A percentile compares a stretch with the other conserved stretches of the same genome.
These are phyloP conservation scores for Mnemiopsis leidyi DNA, from an alignment of 37 sponge, comb jelly and placozoan species.

Conservation along the genomic window DNA sequence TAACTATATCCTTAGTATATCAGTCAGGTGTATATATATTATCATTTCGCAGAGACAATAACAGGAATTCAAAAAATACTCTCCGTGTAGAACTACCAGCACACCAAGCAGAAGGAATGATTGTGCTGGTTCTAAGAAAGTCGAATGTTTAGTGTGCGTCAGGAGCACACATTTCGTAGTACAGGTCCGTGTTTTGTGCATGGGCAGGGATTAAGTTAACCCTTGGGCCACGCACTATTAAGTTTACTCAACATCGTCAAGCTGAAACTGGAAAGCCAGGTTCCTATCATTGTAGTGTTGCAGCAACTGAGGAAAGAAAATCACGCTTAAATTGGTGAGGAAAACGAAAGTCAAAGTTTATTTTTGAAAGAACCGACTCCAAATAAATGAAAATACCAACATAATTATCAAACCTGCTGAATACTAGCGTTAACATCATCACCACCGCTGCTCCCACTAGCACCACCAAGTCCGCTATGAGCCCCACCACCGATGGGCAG, in stretches of 20 bases:
- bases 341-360: too few relatives aligned
- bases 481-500: not conserved
- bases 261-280: conserved; percentile 44
- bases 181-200: too few relatives aligned
- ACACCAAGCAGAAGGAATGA: not conserved
- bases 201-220: too few relatives aligned
- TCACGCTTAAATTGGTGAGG: too few relatives aligned
- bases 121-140: not conserved
- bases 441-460: not conserved
- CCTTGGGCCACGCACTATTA: not conserved
- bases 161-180: not conserved
- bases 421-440: not conserved
- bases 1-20: not conserved
- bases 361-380: not conserved
- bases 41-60: not conserved
- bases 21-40: not conserved
- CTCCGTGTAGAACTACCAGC: not conserved
- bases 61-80: not conserved
- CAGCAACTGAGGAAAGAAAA: not conserved
- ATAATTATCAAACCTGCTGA: not conserved
- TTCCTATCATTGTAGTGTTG: conserved; percentile 3
- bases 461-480: not conserved
- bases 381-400: not conserved
- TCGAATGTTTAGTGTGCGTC: too few relatives aligned
- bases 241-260: conserved; percentile 61